Conservation (phyloP, 2,888 invertebrate genomes). For the Cecidostiba fungosa region DNA sequence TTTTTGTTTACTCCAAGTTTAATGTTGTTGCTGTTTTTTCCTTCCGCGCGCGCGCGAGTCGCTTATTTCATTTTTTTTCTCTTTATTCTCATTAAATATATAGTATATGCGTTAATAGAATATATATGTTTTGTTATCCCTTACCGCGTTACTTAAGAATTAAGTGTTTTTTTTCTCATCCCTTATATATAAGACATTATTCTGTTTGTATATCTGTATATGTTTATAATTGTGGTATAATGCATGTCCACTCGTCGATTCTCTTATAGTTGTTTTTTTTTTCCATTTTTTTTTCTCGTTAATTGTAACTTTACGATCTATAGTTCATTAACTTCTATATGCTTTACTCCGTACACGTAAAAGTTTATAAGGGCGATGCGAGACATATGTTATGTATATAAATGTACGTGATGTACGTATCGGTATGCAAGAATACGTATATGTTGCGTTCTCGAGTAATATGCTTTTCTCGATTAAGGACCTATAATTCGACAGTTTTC, state of each 20-base stretch:
- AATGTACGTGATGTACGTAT: slow-evolving; percentile 45
- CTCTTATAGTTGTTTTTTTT: slow-evolving; percentile 25
- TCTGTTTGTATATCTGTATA: slow-evolving; percentile 41
- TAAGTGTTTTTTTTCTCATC: not conserved
- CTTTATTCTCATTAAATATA: slow-evolving; percentile 54
- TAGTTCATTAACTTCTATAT: not conserved
- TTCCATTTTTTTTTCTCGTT: not conserved
- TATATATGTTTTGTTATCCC: slow-evolving; percentile 62
- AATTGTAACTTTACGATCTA: not conserved
- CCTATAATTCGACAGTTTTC: slow-evolving; percentile 8
- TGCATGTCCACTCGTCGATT: not conserved
- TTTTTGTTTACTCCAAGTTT: slow-evolving; percentile 51
- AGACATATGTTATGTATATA: slow-evolving; percentile 40
- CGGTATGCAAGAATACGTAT: slow-evolving; percentile 61
- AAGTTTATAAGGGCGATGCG: slow-evolving; percentile 54
- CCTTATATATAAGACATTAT: slow-evolving; percentile 51
- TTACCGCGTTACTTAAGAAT: slow-evolving; percentile 41
- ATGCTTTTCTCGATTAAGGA: slow-evolving; percentile 42
- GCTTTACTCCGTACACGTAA: slow-evolving; percentile 33
- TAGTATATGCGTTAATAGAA: slow-evolving; percentile 64
- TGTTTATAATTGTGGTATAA: slow-evolving; percentile 52
- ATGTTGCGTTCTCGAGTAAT: slow-evolving; percentile 43
- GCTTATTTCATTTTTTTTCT: slow-evolving; percentile 27
- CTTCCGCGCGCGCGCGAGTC: slow-evolving; percentile 58
- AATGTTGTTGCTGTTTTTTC: slow-evolving; percentile 60